A percentile compares a stretch with the other conserved stretches of the same genome.
phyloP scores from a whole-genome alignment of 2,797 vertebrate species.

The Silurus aristotelis region DNA sequence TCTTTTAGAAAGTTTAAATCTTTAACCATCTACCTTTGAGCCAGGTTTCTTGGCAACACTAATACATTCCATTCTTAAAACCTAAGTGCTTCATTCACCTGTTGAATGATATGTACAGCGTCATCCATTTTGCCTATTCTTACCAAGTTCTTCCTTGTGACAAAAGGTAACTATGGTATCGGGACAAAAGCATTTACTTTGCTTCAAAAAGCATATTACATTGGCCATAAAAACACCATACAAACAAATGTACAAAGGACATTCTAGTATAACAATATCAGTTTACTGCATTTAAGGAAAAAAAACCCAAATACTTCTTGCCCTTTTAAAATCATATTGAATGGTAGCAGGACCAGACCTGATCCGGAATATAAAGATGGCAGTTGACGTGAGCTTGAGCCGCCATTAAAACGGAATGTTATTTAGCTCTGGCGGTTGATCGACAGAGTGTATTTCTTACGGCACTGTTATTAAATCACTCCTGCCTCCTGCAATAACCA shows the following conservation, averaged over 20 bases:
- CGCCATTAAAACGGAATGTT: slow-evolving; percentile 38
- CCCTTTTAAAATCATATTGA: neutral
- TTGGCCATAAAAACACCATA: neutral
- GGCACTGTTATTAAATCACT: slow-evolving; percentile 48
- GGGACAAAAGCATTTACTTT: slow-evolving; percentile 37
- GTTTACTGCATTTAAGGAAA: neutral
- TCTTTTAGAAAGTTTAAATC: neutral
- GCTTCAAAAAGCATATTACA: neutral
- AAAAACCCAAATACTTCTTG: neutral
- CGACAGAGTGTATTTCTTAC: slow-evolving; percentile 50
- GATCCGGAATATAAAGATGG: slow-evolving; percentile 29
- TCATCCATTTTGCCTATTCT: slow-evolving; percentile 25
- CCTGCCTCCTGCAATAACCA: slow-evolving; percentile 41
- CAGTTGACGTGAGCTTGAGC: slow-evolving; percentile 28
- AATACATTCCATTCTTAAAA: neutral
- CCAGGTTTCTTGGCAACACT: slow-evolving; percentile 4
- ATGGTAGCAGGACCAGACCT: slow-evolving; percentile 4
- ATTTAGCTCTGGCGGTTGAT: slow-evolving; percentile 46
- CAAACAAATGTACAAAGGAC: neutral
- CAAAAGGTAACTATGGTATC: slow-evolving; percentile 49
- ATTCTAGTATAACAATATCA: neutral
- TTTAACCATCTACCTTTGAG: neutral
- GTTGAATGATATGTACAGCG: neutral
- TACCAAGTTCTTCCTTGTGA: slow-evolving; percentile 30
- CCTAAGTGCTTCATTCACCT: slow-evolving; percentile 12